Evolutionary conservation across 2,888 invertebrate species (phyloP).

Genomic region (Drosophila bunnanda): DNA sequence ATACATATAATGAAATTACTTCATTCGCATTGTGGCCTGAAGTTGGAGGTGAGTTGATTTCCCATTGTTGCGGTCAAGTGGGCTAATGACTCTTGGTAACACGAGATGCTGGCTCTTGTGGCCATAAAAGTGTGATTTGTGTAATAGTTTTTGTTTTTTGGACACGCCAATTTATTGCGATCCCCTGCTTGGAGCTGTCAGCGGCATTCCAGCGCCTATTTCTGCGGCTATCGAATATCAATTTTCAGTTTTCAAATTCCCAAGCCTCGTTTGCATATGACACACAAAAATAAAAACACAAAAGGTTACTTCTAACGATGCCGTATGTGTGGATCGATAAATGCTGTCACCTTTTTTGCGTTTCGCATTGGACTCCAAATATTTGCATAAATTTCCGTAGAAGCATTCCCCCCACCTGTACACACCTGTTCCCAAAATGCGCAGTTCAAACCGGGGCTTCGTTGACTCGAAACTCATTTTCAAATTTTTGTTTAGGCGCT

Average conservation of each 20-base stretch:
- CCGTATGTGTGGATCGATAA: conserved; percentile 49
- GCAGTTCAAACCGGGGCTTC: conserved; percentile 54
- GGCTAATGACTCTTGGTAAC: conserved; percentile 52
- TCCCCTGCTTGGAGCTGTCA: conserved; percentile 54
- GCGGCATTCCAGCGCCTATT: conserved; percentile 41
- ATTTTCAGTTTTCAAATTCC: conserved; percentile 51
- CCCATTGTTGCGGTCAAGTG: conserved; percentile 62
- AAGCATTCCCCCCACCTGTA: conserved; percentile 55
- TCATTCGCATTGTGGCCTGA: conserved; percentile 45
- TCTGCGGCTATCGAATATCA: conserved; percentile 65
- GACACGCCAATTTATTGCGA: conserved; percentile 29
- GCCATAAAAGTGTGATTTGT: conserved; percentile 34
- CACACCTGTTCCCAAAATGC: conserved; percentile 42
- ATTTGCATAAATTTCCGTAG: conserved; percentile 68
- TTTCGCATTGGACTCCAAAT: conserved; percentile 56
- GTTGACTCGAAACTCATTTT: conserved; percentile 20
- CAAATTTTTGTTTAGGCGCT: conserved; percentile 52
- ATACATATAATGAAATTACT: conserved; percentile 53
- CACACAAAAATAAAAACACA: conserved; percentile 49
- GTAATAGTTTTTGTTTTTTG: conserved; percentile 20
- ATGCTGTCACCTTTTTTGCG: conserved; percentile 61
- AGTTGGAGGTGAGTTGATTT: conserved; percentile 36
- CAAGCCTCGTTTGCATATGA: conserved; percentile 66
- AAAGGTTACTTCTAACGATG: conserved; percentile 52
- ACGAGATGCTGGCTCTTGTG: conserved; percentile 21